phyloP scores from a whole-genome alignment of 2,113 vertebrate genomes.

The Toxotes jaculatrix region DNA sequence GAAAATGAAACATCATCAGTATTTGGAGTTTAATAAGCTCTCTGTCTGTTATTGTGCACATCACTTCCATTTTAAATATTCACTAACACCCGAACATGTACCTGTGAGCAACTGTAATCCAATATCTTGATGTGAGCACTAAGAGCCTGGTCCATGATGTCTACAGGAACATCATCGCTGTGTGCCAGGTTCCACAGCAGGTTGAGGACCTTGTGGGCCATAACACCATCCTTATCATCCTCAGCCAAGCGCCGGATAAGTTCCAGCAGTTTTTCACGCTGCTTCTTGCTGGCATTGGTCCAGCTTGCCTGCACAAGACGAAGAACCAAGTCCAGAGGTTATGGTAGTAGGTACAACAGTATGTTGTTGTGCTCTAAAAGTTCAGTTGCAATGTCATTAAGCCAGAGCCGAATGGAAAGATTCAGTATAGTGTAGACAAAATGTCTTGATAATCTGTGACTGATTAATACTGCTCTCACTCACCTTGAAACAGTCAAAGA shows the following conservation, averaged over 20 bases:
- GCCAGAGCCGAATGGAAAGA: neutral
- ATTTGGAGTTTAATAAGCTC: neutral
- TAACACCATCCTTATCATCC: conserved; percentile 99
- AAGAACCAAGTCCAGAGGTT: neutral
- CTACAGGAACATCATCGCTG: conserved; percentile 98
- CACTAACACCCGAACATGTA: conserved; percentile 62
- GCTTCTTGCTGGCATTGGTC: conserved; percentile 99
- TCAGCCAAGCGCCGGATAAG: conserved; percentile 97
- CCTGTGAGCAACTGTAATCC: conserved; percentile 99
- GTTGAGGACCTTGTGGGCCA: conserved; percentile 99
- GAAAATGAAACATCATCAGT: conserved; percentile 14
- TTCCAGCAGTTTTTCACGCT: conserved; percentile 97
- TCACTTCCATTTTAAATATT: neutral
- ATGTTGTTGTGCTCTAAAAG: neutral
- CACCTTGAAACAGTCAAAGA: conserved; percentile 99
- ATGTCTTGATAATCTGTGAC: neutral
- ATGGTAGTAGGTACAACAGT: neutral
- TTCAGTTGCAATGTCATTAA: neutral
- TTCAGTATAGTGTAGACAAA: neutral
- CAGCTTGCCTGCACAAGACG: conserved; percentile 91
- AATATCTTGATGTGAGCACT: conserved; percentile 99
- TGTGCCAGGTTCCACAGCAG: conserved; percentile 98
- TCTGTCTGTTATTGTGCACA: neutral
- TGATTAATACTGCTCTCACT: conserved; percentile 27
- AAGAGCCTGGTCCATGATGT: conserved; percentile 99